Evolutionary conservation across 1,140 invertebrate species (phyloP), one percentile per base, ranked within the genome.

Genomic region (Drosophila mauritiana): DNA sequence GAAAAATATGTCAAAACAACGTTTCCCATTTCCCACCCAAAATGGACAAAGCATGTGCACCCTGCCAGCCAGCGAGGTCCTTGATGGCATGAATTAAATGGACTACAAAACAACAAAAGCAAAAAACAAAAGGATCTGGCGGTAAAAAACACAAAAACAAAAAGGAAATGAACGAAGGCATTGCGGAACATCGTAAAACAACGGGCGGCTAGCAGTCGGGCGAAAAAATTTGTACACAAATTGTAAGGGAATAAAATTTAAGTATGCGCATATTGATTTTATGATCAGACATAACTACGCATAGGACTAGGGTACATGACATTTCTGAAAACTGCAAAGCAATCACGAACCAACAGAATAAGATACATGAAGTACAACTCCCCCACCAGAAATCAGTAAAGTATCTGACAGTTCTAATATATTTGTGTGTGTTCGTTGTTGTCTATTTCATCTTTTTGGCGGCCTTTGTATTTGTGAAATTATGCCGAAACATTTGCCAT

Each of bases 181-280:
- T 78, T 76, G 68, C 76, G 83, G 76, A 67, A 73, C 79, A 76
- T 80, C 76, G 73, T 79, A 80, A 80, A 78, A 27, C 72, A 75
- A 53, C 43, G 68, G 48, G 48, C 48, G 48, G 40, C 37, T 13
- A 8, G 48, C 46, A 4, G 25, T 27, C 51, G 22, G 37, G 46
- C 52, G 37, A 75, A 13, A 39, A 89, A 88, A 89, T 89, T 89
- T 77, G 84, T 90, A 89, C 73, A 89, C 86, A 90, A 90, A 90
- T 90, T 91, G 88, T 88, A 88, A 86, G 78, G 86, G 80, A 90
- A 90, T 91, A 90, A 90, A 90, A 91, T 86, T 90, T 90, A 83
- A 91, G 79, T 90, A 88, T 90, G 82, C 86, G 86, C 82, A 90
- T 90, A 90, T 90, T 90, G 88, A 90, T 88, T 91, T 88, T 90